Percentiles rank a stretch among this genome's conserved stretches.
Evolutionary conservation across 2,797 vertebrate species (phyloP).

Genomic region (Crocidura indochinensis): DNA sequence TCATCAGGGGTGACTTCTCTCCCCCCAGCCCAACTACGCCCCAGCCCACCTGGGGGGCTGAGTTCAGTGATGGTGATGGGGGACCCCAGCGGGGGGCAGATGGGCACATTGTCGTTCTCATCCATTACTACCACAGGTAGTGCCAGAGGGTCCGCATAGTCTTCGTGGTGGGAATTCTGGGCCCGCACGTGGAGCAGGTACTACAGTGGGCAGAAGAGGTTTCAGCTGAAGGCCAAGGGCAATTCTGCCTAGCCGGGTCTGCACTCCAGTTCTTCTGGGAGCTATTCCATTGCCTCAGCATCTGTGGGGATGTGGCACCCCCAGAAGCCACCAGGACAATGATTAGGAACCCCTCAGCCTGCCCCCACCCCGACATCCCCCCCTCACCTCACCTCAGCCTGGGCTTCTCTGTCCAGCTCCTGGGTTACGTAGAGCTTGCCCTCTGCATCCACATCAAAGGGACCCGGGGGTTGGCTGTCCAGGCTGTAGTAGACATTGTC

Average conservation of each 20-base stretch:
- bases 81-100: conserved; percentile 89
- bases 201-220: conserved; percentile 80
- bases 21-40: neutral
- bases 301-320: conserved; percentile 37
- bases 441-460: conserved; percentile 91
- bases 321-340: conserved; percentile 25
- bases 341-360: neutral
- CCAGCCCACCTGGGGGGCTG: conserved; percentile 78
- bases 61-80: conserved; percentile 77
- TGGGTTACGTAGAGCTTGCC: conserved; percentile 91
- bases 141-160: conserved; percentile 91
- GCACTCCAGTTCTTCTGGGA: conserved; percentile 6
- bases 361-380: neutral
- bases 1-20: neutral
- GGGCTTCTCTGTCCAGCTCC: conserved; percentile 92
- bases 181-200: conserved; percentile 92
- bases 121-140: conserved; percentile 92
- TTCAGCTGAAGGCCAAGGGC: conserved; percentile 42
- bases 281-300: conserved; percentile 31
- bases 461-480: conserved; percentile 91
- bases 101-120: conserved; percentile 93
- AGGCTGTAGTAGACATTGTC: conserved; percentile 90
- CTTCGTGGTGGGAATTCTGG: conserved; percentile 91
- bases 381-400: conserved; percentile 90
- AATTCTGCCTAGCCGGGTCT: neutral